A percentile compares a stretch with the other conserved stretches of the same genome.
Evolutionary conservation across 2,888 invertebrate genomes (phyloP).

Genomic region (Pseudococcus longispinus): DNA sequence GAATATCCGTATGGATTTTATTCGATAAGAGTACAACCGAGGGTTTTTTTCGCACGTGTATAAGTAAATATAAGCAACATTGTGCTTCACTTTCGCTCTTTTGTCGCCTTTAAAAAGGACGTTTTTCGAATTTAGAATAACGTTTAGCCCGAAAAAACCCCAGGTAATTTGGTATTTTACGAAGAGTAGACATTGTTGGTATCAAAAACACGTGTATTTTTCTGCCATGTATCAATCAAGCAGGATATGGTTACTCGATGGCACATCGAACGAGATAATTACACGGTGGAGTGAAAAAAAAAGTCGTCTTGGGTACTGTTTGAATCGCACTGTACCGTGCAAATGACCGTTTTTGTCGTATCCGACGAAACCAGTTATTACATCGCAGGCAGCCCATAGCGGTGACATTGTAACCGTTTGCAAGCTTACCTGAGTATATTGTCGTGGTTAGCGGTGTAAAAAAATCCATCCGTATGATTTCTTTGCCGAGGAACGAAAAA

Average conservation of each 20-base stretch:
- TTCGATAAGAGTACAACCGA: not conserved
- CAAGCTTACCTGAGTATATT: not conserved
- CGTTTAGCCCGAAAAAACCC: not conserved
- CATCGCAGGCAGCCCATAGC: not conserved
- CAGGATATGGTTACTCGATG: not conserved
- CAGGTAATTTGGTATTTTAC: not conserved
- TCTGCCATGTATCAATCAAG: not conserved
- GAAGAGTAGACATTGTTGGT: not conserved
- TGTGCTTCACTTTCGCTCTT: not conserved
- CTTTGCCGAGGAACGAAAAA: not conserved
- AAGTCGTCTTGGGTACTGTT: not conserved
- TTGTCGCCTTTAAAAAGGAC: not conserved
- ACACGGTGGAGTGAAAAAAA: not conserved
- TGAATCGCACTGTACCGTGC: not conserved
- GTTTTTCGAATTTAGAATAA: not conserved
- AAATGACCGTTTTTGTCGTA: conserved; percentile 46
- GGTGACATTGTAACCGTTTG: conserved; percentile 38
- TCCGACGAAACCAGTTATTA: conserved; percentile 41
- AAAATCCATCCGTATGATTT: not conserved
- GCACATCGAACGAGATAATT: not conserved
- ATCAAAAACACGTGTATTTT: not conserved
- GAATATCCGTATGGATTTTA: not conserved
- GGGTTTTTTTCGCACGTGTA: not conserved
- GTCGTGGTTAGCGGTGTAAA: not conserved
- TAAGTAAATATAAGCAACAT: not conserved